Evolutionary conservation across 2,797 vertebrate genomes (phyloP), one percentile per base, ranked within the genome.

Genomic region (Clarias platycephalus): DNA sequence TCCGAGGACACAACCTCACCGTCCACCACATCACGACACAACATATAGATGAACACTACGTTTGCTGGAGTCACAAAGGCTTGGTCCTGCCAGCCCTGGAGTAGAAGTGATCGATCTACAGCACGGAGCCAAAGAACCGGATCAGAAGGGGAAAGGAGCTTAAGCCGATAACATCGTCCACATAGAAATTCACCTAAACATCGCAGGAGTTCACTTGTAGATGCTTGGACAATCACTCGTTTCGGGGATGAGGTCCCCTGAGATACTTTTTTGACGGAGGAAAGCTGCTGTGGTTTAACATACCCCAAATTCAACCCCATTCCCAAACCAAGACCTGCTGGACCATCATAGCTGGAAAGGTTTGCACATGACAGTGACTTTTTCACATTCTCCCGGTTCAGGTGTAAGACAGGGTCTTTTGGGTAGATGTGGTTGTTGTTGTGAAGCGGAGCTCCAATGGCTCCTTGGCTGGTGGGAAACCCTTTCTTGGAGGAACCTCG

Each of bases 61-160:
- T 96, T 96, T 85, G 95, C 96, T 0, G 96, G 96, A 0, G 96
- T 96, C 87, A 96, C 95, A 18, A 96, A 96, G 88, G 95, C 96
- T 91, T 96, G 96, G 92, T 96, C 96, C 92, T 96, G 96, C 96
- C 95, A 96, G 77, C 96, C 96, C 85, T 96, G 96, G 76, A 96
- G 92, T 71, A 96, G 93, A 75, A 96, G 91, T 0, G 95, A 94
- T 49, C 95, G 95, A 90, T 96, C 96, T 58, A 96, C 95, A 0
- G 94, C 93, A 2, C 95, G 92, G 24, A 96, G 88, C 96, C 96
- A 96, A 16, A 96, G 92, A 49, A 95, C 94, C 0, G 95, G 95
- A 87, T 96, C 95, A 0, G 94, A 92, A 0, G 95, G 95, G 0
- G 94, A 94, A 63, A 96, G 91, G 1, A 92, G 94, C 91, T 95